Conservation (phyloP, 2,113 vertebrate species). For the Eolophus roseicapilla region DNA sequence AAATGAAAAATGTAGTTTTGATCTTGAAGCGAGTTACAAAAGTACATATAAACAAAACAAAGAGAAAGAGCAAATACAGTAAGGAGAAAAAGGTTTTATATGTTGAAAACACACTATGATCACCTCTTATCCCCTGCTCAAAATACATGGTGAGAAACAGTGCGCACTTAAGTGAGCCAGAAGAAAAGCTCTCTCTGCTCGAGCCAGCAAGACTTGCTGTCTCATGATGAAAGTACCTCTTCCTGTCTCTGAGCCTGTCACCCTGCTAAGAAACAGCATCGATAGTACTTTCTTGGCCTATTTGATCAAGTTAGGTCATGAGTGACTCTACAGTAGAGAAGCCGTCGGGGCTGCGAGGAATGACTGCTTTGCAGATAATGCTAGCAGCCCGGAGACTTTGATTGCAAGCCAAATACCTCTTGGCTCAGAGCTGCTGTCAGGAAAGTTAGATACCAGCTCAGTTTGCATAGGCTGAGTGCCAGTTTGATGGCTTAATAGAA, state of each 20-base stretch:
- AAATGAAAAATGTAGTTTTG: not conserved
- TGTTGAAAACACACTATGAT: not conserved
- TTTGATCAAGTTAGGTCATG: not conserved
- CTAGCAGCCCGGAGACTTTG: not conserved
- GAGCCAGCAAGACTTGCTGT: not conserved
- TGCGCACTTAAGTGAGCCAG: not conserved
- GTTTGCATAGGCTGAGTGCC: constrained; percentile 18
- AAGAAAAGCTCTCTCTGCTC: not conserved
- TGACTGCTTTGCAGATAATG: not conserved
- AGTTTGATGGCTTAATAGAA: not conserved
- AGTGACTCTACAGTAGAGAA: not conserved
- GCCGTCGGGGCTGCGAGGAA: not conserved
- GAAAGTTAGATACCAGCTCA: not conserved
- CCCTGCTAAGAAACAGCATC: not conserved
- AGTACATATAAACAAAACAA: not conserved
- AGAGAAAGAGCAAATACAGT: not conserved
- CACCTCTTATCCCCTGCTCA: not conserved
- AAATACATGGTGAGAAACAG: not conserved
- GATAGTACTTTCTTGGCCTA: not conserved
- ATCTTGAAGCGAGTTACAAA: not conserved
- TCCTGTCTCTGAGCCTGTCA: not conserved
- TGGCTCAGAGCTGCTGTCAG: not conserved
- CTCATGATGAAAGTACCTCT: constrained; percentile 17
- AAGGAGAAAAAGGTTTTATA: not conserved
- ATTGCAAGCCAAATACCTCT: not conserved